These are phyloP conservation scores for Basileuterus tristriatus DNA, from an alignment of 2,797 vertebrate species.

Conservation along the genomic window DNA sequence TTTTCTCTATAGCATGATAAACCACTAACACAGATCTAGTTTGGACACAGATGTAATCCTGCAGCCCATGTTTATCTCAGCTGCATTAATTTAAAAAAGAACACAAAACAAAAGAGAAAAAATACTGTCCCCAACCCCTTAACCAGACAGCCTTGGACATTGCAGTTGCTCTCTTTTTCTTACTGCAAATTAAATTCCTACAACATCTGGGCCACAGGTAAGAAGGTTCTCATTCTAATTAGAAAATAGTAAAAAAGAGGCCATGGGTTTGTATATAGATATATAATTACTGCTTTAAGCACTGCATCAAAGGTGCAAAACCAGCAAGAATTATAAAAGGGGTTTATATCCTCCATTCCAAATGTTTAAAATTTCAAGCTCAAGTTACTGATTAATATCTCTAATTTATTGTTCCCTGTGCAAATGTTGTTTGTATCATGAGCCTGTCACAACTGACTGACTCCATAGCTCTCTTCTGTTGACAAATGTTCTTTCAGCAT, in stretches of 20 bases:
- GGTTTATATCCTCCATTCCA: conserved; percentile 11
- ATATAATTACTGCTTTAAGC: conserved; percentile 8
- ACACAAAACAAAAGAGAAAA: not conserved
- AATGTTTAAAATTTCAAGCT: conserved; percentile 27
- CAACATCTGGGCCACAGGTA: not conserved
- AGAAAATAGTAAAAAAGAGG: not conserved
- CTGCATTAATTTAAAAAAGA: not conserved
- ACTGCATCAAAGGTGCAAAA: not conserved
- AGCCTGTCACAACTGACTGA: conserved; percentile 3
- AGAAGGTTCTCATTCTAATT: conserved; percentile 24
- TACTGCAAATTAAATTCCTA: conserved; percentile 20
- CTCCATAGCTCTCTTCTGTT: not conserved
- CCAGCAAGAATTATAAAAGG: conserved; percentile 11
- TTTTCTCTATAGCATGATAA: not conserved
- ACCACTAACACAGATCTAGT: not conserved
- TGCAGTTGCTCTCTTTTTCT: not conserved
- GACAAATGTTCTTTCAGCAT: not conserved
- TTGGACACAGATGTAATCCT: not conserved
- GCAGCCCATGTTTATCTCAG: not conserved
- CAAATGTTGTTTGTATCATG: conserved; percentile 46
- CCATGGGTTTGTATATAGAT: not conserved
- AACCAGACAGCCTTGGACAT: not conserved
- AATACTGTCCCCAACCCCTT: not conserved
- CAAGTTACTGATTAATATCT: conserved; percentile 51
- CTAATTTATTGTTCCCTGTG: conserved; percentile 75